A percentile compares a stretch with the other conserved stretches of the same genome.
Conservation (phyloP, 1,140 invertebrate species). For the Penaeus chinensis region DNA sequence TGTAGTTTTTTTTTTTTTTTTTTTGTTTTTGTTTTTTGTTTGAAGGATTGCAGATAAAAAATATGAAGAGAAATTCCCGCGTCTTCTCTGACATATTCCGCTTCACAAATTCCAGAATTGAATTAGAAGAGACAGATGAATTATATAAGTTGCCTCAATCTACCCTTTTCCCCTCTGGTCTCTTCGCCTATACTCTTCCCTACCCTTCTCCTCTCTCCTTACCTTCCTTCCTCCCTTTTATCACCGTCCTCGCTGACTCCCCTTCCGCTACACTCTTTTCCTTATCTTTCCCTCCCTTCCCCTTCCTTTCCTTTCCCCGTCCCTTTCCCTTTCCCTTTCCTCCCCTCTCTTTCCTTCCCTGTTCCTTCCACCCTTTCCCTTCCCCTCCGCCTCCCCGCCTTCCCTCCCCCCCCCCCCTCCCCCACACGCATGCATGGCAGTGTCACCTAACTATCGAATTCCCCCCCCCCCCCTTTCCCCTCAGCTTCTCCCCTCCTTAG, state of each 20-base stretch:
- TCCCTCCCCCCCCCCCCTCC: neutral
- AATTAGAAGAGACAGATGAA: too few species aligned
- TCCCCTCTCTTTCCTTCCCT: neutral
- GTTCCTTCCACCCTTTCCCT: neutral
- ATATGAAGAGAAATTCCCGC: too few species aligned
- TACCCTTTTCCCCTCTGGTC: neutral
- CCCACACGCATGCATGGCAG: neutral
- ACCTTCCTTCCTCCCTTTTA: neutral
- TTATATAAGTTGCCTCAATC: neutral
- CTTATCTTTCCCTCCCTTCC: too few species aligned
- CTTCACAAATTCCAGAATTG: neutral
- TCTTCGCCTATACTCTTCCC: neutral
- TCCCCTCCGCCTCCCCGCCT: neutral
- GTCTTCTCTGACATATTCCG: neutral
- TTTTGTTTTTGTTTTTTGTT: too few species aligned
- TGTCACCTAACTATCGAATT: neutral
- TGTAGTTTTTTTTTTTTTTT: too few species aligned
- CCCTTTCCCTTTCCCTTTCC: neutral
- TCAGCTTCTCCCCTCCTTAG: neutral
- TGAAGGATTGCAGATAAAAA: too few species aligned
- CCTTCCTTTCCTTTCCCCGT: neutral
- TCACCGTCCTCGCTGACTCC: neutral
- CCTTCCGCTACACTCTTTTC: neutral
- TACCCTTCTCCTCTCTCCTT: neutral
- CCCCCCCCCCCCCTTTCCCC: conserved; percentile 4